Evolutionary conservation across 1,140 invertebrate species (phyloP), one percentile per base, ranked within the genome.

Genomic region (Caenorhabditis briggsae): DNA sequence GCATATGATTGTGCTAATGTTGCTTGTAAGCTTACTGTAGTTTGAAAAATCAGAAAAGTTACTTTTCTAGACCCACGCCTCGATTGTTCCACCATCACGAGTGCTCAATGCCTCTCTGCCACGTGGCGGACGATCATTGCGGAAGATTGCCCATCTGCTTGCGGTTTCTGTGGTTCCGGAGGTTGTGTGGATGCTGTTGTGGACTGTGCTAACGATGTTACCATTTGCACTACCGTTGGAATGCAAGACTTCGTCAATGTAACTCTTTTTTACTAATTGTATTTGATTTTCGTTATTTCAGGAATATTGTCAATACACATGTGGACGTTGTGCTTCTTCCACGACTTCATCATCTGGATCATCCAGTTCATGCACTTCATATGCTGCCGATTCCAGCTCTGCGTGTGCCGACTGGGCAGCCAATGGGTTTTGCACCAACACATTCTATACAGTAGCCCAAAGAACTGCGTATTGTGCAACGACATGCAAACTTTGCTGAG

Each of bases 121-220:
- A 70, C 43, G 23, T 87, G 86, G 86, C 50, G 82, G 43, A 58
- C 53, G 9, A 82, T 83, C 82, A 87, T 87, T 53, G 86, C 86
- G 18, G 12, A 43, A 8, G 82, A 87, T 41, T 87, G 86, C 46
- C 86, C 86, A 25, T 86, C 86, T 20, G 64, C 61, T 2, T 87
- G 86, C 55, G 86, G 86, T 18, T 58, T 87, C 58, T 87, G 86
- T 74, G 55, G 48, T 18, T 46, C 43, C 25, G 74, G 74, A 9
- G 82, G 86, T n/a, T 87, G 86, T 43, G 50, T 87, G 3, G 86
- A 87, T 55, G 59, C 82, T n/a, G 86, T 58, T 64, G 50, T 83
- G 11, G 86, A 87, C 46, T 87, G 86, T 83, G 86, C 48, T n/a
- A 82, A 58, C 14, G 58, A 86, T 8, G 9, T 16, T 0, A 33